Percentiles rank a stretch among this genome's conserved stretches.
These are phyloP conservation scores for Strix occidentalis DNA, from an alignment of 2,797 vertebrate species.

Conservation along the genomic window DNA sequence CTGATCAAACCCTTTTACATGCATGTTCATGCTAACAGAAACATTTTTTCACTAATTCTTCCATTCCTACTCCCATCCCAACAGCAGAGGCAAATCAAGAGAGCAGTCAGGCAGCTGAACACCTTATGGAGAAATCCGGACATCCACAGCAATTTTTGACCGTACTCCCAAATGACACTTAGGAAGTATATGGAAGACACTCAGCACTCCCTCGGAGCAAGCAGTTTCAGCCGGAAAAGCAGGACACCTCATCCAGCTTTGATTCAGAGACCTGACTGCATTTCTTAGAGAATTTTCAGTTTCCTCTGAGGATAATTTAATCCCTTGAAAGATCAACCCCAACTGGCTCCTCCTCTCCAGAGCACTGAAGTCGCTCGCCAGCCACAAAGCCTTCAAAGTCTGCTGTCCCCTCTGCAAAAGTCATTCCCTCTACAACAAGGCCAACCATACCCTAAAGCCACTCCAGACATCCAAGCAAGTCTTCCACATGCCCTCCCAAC, in stretches of 20 bases:
- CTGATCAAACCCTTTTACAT: not conserved
- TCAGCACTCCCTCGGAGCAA: not conserved
- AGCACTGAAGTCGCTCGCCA: not conserved
- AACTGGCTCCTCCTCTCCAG: not conserved
- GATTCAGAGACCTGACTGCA: no score
- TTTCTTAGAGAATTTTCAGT: not conserved
- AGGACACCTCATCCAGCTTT: not conserved
- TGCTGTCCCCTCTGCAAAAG: not conserved
- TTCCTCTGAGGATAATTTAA: not conserved
- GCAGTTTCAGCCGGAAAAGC: not conserved
- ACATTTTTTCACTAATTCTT: not conserved
- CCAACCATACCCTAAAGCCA: not conserved
- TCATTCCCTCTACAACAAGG: not conserved
- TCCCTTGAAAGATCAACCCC: not conserved
- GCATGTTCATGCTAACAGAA: not conserved
- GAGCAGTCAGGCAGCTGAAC: not conserved
- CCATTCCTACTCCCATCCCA: not conserved
- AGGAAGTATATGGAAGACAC: not conserved
- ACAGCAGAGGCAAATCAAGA: rapidly evolving
- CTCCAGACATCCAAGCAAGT: not conserved
- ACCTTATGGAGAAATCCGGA: not conserved
- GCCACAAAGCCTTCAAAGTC: not conserved
- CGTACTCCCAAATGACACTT: not conserved
- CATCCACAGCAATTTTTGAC: not conserved
- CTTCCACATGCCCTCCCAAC: not conserved